Percentiles rank a stretch among this genome's conserved stretches.
Conservation (phyloP, 2,797 vertebrate genomes). For the Amblyopsis hoosieri region DNA sequence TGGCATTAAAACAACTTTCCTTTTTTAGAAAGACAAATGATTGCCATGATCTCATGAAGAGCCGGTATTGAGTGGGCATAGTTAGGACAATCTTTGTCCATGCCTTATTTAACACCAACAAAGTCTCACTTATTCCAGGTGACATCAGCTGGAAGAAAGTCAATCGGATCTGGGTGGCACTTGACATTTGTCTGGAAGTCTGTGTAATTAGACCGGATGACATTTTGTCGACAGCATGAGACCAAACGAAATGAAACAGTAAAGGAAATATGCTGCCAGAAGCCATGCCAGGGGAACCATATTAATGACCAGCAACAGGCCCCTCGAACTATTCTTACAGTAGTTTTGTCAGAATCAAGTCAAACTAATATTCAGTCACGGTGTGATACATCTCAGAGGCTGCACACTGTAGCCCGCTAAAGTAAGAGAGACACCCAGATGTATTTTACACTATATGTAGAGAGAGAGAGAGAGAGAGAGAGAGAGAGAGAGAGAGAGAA, state of each 20-base stretch:
- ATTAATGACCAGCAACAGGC: slow-evolving; percentile 7
- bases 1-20: too few species aligned
- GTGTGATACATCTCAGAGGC: background rate
- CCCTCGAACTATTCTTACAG: slow-evolving; percentile 2
- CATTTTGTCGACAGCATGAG: slow-evolving; percentile 19
- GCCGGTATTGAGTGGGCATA: background rate
- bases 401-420: background rate
- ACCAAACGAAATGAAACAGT: too few species aligned
- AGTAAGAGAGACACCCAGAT: slow-evolving; percentile 6
- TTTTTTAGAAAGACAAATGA: slow-evolving; percentile 18
- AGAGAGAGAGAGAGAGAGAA: too few species aligned
- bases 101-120: slow-evolving; percentile 11
- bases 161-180: slow-evolving; percentile 26
- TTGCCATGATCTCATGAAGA: slow-evolving; percentile 12
- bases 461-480: background rate
- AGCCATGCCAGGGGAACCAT: background rate
- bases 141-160: slow-evolving; percentile 33
- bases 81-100: slow-evolving; percentile 13
- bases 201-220: slow-evolving; percentile 40
- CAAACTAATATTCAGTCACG: too few species aligned
- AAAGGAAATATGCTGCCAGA: too few species aligned
- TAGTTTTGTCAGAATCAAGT: background rate
- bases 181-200: slow-evolving; percentile 50
- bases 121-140: slow-evolving; percentile 21
- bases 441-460: background rate